Percentiles rank a stretch among this genome's conserved stretches.
Conservation (phyloP, 2,113 vertebrate genomes). For the Pungitius pungitius region DNA sequence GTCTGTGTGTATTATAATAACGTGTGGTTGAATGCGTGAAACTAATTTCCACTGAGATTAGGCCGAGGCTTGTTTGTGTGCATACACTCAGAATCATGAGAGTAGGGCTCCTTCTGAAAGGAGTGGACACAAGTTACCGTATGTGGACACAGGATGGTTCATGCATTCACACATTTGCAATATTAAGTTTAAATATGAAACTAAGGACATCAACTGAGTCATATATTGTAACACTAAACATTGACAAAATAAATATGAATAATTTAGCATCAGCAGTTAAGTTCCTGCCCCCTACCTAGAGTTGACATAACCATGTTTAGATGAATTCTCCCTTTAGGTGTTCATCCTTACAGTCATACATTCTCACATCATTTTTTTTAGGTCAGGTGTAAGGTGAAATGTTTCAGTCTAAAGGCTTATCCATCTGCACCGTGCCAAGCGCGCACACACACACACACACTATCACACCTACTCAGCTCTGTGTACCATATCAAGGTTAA, state of each 20-base stretch:
- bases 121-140: background rate
- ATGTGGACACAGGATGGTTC: background rate
- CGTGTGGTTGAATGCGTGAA: background rate
- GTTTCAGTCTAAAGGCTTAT: constrained; percentile 17
- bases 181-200: background rate
- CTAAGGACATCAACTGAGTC: background rate
- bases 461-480: background rate
- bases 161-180: background rate
- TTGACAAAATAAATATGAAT: constrained; percentile 12
- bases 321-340: constrained; percentile 13
- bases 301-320: constrained; percentile 6
- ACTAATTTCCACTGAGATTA: background rate
- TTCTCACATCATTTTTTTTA: constrained; percentile 1
- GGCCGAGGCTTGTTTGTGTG: background rate
- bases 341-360: constrained; percentile 14
- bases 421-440: background rate
- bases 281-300: background rate
- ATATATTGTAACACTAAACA: background rate
- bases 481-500: constrained; percentile 1
- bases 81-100: background rate
- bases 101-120: background rate
- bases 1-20: background rate
- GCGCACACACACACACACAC: constrained; percentile 1
- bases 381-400: constrained; percentile 1
- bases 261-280: constrained; percentile 10